phyloP scores from a whole-genome alignment of 1,140 invertebrate genomes.

The Pseudoatta argentina region DNA sequence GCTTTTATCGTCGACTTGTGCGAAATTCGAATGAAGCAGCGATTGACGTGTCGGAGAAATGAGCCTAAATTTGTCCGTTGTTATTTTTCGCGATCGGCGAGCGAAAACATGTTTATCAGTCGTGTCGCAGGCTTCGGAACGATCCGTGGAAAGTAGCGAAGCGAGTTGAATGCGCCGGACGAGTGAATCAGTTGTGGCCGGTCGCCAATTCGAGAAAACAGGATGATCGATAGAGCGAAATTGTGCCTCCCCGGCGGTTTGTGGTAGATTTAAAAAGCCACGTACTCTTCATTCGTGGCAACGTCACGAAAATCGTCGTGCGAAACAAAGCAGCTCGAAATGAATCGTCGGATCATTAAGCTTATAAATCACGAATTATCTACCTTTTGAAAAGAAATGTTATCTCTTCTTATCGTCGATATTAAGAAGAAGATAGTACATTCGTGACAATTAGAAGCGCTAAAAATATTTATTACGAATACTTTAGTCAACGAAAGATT shows the following conservation, averaged over 20 bases:
- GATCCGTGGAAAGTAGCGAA: conserved; percentile 22
- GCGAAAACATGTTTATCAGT: conserved; percentile 61
- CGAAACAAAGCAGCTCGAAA: not conserved
- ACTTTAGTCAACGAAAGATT: not conserved
- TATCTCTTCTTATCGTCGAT: conserved; percentile 28
- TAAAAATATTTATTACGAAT: not conserved
- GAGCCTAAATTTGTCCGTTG: not conserved
- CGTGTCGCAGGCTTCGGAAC: not conserved
- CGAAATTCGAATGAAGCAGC: conserved; percentile 2
- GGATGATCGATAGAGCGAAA: conserved; percentile 22
- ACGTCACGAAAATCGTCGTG: not conserved
- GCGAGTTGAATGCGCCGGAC: conserved; percentile 36
- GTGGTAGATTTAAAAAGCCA: conserved; percentile 31
- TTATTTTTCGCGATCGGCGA: conserved; percentile 45
- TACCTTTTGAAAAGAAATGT: conserved; percentile 2
- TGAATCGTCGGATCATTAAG: not conserved
- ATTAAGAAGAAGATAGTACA: not conserved
- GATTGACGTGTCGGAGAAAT: conserved; percentile 13
- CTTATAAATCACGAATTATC: conserved; percentile 19
- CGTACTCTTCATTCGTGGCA: not conserved
- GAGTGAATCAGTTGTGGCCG: conserved; percentile 31
- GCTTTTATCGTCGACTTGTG: conserved; percentile 27
- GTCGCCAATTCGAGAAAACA: conserved; percentile 54
- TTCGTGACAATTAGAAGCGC: not conserved
- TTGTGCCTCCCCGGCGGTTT: conserved; percentile 1